These are phyloP conservation scores for Zaprionus inermis DNA, from an alignment of 1,140 invertebrate genomes.

Conservation along the genomic window DNA sequence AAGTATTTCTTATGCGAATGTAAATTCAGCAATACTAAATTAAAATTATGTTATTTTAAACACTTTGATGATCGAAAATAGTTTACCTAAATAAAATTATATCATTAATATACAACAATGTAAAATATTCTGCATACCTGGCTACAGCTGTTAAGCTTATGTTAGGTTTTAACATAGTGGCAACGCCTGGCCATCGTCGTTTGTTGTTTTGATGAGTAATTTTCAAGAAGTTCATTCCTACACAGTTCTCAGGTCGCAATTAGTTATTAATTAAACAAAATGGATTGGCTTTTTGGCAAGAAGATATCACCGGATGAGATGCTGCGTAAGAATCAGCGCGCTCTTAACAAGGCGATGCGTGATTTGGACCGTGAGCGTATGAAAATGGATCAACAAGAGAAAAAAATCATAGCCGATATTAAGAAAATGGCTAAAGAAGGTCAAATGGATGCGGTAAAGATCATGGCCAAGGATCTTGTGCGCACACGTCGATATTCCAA, in stretches of 20 bases:
- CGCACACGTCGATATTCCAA: conserved; percentile 97
- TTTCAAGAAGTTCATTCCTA: conserved; percentile 54
- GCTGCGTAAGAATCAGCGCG: conserved; percentile 98
- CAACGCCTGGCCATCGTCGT: conserved; percentile 22
- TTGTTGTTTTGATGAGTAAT: conserved; percentile 79
- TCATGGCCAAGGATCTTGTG: conserved; percentile 99
- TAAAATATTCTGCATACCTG: background rate
- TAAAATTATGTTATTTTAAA: too few relatives aligned
- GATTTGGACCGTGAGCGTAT: conserved; percentile 97
- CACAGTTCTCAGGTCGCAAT: conserved; percentile 37
- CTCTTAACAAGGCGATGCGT: conserved; percentile 99
- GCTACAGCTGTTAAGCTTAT: conserved; percentile 15
- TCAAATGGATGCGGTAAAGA: conserved; percentile 99
- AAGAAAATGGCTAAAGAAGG: conserved; percentile 99
- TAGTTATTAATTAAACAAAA: conserved; percentile 74
- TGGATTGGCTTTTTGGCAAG: conserved; percentile 99
- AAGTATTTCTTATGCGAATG: too few relatives aligned
- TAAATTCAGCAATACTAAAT: too few relatives aligned
- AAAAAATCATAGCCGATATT: conserved; percentile 99
- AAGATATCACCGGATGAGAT: conserved; percentile 98
- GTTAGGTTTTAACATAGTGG: conserved; percentile 23
- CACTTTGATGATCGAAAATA: too few relatives aligned
- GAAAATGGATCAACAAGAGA: conserved; percentile 99
- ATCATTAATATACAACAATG: too few relatives aligned
- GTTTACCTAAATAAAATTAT: too few relatives aligned